A percentile compares a stretch with the other conserved stretches of the same genome.
Conservation (phyloP, 2,113 vertebrate genomes). For the Poicephalus gulielmi region DNA sequence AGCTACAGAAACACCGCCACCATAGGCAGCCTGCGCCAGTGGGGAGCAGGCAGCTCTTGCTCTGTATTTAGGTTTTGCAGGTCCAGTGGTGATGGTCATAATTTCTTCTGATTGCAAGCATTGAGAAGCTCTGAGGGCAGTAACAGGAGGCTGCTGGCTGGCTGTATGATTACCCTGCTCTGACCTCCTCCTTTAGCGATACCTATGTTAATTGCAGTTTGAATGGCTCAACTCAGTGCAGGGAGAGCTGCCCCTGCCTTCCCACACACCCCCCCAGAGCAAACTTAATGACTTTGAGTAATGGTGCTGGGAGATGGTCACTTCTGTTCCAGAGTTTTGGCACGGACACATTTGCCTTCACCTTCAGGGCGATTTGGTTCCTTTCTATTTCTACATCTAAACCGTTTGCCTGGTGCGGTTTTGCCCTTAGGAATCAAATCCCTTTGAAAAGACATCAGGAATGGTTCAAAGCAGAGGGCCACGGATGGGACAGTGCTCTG, state of each 20-base stretch:
- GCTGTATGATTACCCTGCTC: background rate
- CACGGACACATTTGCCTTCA: background rate
- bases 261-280: background rate
- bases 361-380: background rate
- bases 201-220: background rate
- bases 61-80: background rate
- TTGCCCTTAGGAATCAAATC: background rate
- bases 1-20: background rate
- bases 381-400: background rate
- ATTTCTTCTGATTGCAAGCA: background rate
- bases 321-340: background rate
- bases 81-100: background rate
- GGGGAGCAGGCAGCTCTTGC: background rate
- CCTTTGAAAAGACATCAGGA: background rate
- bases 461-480: background rate
- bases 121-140: background rate
- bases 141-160: background rate
- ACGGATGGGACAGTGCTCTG: background rate
- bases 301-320: background rate
- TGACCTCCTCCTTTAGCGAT: background rate
- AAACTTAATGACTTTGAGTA: background rate
- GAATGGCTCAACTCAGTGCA: background rate
- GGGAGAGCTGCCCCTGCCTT: background rate
- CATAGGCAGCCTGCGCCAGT: background rate
- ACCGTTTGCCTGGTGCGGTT: background rate